phyloP scores from a whole-genome alignment of 2,888 invertebrate species.

The Epirrhoe alternata region DNA sequence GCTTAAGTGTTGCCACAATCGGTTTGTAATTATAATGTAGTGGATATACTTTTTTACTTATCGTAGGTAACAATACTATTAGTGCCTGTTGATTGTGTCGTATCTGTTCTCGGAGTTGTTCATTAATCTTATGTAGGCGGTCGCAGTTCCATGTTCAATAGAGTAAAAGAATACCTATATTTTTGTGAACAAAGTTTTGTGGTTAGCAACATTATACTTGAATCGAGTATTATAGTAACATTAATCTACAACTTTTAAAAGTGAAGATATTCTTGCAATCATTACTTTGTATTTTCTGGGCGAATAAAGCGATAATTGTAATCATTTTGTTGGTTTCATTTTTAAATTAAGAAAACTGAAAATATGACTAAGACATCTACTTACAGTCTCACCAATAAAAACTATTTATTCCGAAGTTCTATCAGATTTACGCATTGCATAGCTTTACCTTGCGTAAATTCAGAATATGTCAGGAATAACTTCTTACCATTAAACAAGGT shows the following conservation, averaged over 20 bases:
- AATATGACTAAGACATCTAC: too few species aligned
- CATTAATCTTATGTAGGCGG: conserved; percentile 55
- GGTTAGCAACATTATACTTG: conserved; percentile 49
- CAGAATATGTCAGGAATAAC: too few species aligned
- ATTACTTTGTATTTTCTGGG: conserved; percentile 84
- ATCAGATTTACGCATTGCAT: too few species aligned
- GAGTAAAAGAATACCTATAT: conserved; percentile 73
- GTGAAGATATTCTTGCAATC: conserved; percentile 78
- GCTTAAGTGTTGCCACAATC: conserved; percentile 16
- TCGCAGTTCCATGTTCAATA: conserved; percentile 76
- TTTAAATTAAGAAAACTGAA: conserved; percentile 8
- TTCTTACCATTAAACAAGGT: too few species aligned
- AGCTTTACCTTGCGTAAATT: too few species aligned
- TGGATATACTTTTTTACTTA: conserved; percentile 17
- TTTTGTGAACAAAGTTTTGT: conserved; percentile 78
- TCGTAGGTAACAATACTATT: conserved; percentile 11
- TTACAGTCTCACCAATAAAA: too few species aligned
- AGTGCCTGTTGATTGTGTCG: conserved; percentile 47
- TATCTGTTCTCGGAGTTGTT: conserved; percentile 49
- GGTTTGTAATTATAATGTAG: conserved; percentile 8
- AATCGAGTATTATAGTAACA: conserved; percentile 42
- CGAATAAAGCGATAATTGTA: conserved; percentile 82
- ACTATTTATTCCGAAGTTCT: too few species aligned
- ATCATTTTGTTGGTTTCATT: conserved; percentile 60
- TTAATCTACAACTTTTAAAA: conserved; percentile 62